Base-by-base conservation (phyloP, 2,113 vertebrate species). In the Climacteris rufus region DNA sequence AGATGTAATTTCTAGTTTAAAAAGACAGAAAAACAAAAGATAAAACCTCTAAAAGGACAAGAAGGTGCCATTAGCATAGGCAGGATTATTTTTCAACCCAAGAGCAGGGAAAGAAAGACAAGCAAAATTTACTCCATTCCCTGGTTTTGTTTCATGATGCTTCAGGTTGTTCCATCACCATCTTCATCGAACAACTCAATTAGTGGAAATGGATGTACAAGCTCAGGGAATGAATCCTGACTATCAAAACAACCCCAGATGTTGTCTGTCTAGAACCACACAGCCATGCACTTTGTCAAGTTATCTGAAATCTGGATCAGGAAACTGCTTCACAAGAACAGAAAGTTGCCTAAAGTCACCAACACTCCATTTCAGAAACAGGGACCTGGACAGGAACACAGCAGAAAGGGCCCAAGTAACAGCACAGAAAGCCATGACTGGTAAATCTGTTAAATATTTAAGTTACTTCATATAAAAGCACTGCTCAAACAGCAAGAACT, bases 301-400 rank as follows among this genome's bases (percentile, higher is more conserved):
- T 76, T 37, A 49, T 24, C 27, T 7, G 5, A 52, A 60, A 69
- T 56, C 49, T 85, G 82, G 13, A 45, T 39, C 30, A 16, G 7
- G 33, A n/a, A 69, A 6, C 24, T 61, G 20, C 28, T 25, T 31
- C 33, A 70, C 23, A 56, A 31, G 56, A 75, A 54, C 0, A 59
- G 60, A 53, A 78, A 18, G 8, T 1, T 60, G 25, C 22, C 27
- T 25, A 10, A 66, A 94, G n/a, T 21, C 3, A 11, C 16, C 13
- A 6, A 6, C 1, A 1, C 24, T 57, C 14, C 13, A 4, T 57
- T 33, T 77, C 63, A 82, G 53, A 6, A 7, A 37, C 30, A 56
- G 2, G 2, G 22, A 28, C 15, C 17, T 19, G 37, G 28, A 25
- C 17, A 31, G 52, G 30, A 37, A 3, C 7, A 4, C 0, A 53